Base-by-base conservation (phyloP, 2,888 invertebrate genomes). In the Chloroclysta siterata region DNA sequence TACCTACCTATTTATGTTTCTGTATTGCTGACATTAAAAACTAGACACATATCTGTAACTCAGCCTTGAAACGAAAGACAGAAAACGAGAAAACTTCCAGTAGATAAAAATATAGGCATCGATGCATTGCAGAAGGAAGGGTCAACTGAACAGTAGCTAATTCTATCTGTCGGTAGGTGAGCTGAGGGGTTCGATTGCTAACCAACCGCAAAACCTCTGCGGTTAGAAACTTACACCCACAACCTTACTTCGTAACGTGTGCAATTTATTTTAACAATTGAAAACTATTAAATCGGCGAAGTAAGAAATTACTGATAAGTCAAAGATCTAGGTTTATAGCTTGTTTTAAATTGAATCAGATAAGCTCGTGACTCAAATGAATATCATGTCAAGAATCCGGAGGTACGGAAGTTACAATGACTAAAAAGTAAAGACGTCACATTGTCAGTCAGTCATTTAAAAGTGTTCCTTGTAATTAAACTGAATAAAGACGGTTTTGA, bases 131-230 rank as follows among this genome's bases (percentile, higher is more conserved):
- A 33, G 7, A 15, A 46, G 4, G 10, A 46, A 15, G 17, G 17
- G 47, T 17, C 47, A 47, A 15, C 13, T 39, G 39, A 50, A 28
- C 47, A 22, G 57, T 53, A 63, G 53, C 50, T 46, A 46, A 48
- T 53, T 41, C 28, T 53, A 39, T 29, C 13, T 22, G 33, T 52
- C 22, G 8, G 14, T 46, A 10, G 15, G 46, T 46, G 41, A 41
- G n/a, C 22, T 29, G 55, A 58, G 58, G 56, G 54, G 61, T 64
- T 53, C 58, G 69, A 65, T 69, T 65, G 65, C 69, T 53, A 60
- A 55, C 63, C 29, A 44, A 68, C 71, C 71, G 57, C 69, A 66
- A 61, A 69, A 62, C 66, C 66, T 68, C 62, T 63, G 69, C 42
- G 69, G 71, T 63, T 65, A 60, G 64, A 67, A 69, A 68, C 63